Base-by-base conservation (phyloP, 2,888 invertebrate genomes). In the Drosophila emarginata region DNA sequence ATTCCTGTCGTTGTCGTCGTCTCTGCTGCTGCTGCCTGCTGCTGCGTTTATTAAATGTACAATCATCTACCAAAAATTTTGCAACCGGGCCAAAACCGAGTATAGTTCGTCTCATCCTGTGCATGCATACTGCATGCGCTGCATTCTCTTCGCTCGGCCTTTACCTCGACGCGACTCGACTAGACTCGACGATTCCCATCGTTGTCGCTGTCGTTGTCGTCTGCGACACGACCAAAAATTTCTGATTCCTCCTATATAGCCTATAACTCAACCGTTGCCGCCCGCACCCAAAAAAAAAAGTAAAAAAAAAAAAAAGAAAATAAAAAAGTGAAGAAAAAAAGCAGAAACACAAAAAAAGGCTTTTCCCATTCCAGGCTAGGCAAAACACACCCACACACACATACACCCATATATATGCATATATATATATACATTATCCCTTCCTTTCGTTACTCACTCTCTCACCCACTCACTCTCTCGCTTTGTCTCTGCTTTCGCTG, bases 41-140 rank as follows among this genome's bases (percentile, higher is more conserved):
- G 50, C 59, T 60, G 58, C 51, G 59, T 85, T 80, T 82, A 80
- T 83, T 85, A 82, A 83, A 80, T 80, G 76, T 80, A 75, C 67
- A 78, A 40, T 58, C 57, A 40, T 58, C 57, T 58, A 15, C 39
- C 57, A 58, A 58, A 58, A 39, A 58, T 58, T 45, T 58, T 58
- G 37, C 57, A 58, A 58, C 57, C 37, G 37, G 39, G 37, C 57
- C 23, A 58, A 58, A 58, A 23, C 21, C 37, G 57, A 26, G 52
- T 37, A 23, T 23, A 23, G 36, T 56, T n/a, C 36, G 36, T 21
- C 37, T 36, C 18, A 39, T 36, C 39, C 18, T 21, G 36, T 21
- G 18, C 56, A 36, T 36, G 37, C 23, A 36, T 7, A 18, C 37
- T 21, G 11, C 23, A 28, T 28, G 26, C 28, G 53, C 45, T 45